These are phyloP conservation scores for Diarsia brunnea DNA, from an alignment of 2,888 invertebrate species.

Conservation along the genomic window DNA sequence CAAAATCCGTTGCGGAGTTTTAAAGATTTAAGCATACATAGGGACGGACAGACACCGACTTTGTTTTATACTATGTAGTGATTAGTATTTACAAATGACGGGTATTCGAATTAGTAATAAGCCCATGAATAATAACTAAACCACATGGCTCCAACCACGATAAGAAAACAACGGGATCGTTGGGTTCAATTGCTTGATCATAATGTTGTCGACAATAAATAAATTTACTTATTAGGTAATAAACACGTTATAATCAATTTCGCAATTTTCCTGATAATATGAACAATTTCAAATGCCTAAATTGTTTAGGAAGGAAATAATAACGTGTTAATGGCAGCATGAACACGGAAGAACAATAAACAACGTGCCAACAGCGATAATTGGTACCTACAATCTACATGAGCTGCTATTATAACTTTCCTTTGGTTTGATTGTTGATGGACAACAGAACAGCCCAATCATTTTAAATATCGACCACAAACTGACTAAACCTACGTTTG, in stretches of 20 bases:
- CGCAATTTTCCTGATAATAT: background rate
- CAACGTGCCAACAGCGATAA: conserved; percentile 24
- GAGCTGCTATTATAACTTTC: conserved; percentile 25
- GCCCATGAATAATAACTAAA: conserved; percentile 31
- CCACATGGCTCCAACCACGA: conserved; percentile 8
- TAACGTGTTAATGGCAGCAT: conserved; percentile 13
- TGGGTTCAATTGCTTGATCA: conserved; percentile 5
- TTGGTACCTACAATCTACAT: conserved; percentile 25
- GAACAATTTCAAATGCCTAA: conserved; percentile 19
- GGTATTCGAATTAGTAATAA: background rate
- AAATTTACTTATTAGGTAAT: conserved; percentile 14
- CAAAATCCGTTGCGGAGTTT: too few species aligned
- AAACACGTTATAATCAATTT: conserved; percentile 13
- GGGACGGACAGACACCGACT: too few species aligned
- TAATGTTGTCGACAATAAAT: conserved; percentile 3
- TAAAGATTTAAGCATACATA: too few species aligned
- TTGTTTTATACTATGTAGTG: too few species aligned
- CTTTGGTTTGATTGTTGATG: conserved; percentile 4
- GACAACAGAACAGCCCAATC: background rate
- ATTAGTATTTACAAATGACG: too few species aligned
- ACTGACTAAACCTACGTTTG: background rate
- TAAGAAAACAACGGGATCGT: conserved; percentile 10
- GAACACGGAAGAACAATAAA: conserved; percentile 31
- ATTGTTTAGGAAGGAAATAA: conserved; percentile 25
- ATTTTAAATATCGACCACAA: background rate